A percentile compares a stretch with the other conserved stretches of the same genome.
Evolutionary conservation across 2,797 vertebrate species (phyloP).

Genomic region (Pseudopleuronectes americanus): DNA sequence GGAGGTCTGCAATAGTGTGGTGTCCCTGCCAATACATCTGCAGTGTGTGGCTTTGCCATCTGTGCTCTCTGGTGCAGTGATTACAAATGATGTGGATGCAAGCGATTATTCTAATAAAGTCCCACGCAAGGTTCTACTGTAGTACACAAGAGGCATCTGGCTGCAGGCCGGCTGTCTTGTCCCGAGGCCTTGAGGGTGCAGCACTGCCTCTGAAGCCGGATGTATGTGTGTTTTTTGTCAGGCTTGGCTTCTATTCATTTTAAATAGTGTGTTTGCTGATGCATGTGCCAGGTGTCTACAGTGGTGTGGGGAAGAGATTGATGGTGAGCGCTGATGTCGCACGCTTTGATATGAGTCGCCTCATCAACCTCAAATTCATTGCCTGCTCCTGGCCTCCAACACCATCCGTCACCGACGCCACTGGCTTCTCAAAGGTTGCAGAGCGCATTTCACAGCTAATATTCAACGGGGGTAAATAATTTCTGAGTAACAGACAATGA

Average conservation of each 20-base stretch:
- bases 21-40: conserved; percentile 38
- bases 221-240: conserved; percentile 43
- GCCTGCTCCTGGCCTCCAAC: conserved; percentile 73
- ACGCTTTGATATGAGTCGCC: conserved; percentile 84
- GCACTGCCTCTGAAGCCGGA: conserved; percentile 29
- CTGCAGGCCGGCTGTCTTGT: conserved; percentile 54
- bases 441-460: conserved; percentile 70
- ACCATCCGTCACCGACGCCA: conserved; percentile 78
- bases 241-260: conserved; percentile 62
- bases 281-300: conserved; percentile 75
- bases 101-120: conserved; percentile 60
- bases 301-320: conserved; percentile 79
- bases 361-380: conserved; percentile 86
- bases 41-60: conserved; percentile 30
- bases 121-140: conserved; percentile 47
- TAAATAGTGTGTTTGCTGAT: conserved; percentile 72
- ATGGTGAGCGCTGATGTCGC: conserved; percentile 81
- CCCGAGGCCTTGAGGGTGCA: conserved; percentile 54
- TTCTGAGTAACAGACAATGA: conserved; percentile 62
- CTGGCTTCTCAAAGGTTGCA: conserved; percentile 74
- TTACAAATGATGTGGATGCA: conserved; percentile 53
- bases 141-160: conserved; percentile 59
- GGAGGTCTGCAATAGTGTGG: conserved; percentile 22
- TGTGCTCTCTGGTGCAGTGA: conserved; percentile 44
- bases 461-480: conserved; percentile 68